These are phyloP conservation scores for Parnassius smintheus DNA, from an alignment of 2,888 invertebrate genomes.

Conservation along the genomic window DNA sequence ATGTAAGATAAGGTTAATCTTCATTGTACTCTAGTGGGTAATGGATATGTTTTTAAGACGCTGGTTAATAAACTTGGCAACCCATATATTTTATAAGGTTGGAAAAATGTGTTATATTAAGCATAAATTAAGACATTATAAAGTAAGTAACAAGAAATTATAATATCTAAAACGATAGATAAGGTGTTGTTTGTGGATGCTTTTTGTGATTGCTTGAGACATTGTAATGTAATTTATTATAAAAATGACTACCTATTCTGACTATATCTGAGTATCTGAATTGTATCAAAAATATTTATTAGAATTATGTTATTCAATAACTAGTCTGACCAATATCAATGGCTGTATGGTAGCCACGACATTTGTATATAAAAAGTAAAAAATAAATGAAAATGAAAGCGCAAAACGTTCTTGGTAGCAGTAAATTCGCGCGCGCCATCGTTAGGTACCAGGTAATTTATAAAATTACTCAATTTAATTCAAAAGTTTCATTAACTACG, in stretches of 20 bases:
- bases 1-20: too few species aligned
- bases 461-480: conserved; percentile 26
- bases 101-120: too few species aligned
- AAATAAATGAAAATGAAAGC: conserved; percentile 8
- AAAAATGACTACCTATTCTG: conserved; percentile 14
- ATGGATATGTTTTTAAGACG: too few species aligned
- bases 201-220: conserved; percentile 6
- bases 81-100: too few species aligned
- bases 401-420: conserved; percentile 10
- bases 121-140: conserved; percentile 21
- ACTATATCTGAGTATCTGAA: conserved; percentile 10
- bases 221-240: conserved; percentile 8
- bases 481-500: conserved; percentile 20
- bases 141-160: conserved; percentile 8
- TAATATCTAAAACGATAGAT: not conserved
- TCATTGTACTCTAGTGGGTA: too few species aligned
- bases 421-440: conserved; percentile 16
- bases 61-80: too few species aligned
- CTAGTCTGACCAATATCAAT: conserved; percentile 12
- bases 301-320: conserved; percentile 18
- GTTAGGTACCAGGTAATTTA: conserved; percentile 16
- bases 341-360: conserved; percentile 9
- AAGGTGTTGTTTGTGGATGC: conserved; percentile 8
- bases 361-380: conserved; percentile 10
- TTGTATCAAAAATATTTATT: conserved; percentile 19